Base-by-base conservation (phyloP, 2,113 vertebrate genomes). In the Marcusenius ussheri region DNA sequence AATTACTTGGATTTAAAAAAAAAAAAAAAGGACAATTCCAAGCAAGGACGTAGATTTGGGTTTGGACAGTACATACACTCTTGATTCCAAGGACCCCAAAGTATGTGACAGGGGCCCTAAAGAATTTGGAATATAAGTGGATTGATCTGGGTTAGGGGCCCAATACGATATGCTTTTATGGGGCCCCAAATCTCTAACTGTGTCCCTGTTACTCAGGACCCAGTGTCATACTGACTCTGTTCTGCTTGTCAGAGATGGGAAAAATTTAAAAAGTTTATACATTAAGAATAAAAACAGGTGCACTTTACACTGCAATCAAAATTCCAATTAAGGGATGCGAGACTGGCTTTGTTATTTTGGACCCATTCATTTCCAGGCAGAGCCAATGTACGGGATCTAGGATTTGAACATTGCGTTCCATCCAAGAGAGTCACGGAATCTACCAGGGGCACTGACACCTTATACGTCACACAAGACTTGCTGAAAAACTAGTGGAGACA, bases 401-500 rank as follows among this genome's bases (percentile, higher is more conserved):
- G 89, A 83, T 45, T 31, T 83, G 89, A 83, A 89, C 89, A 84
- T n/a, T 1, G n/a, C 19, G 89, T 89, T 51, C 77, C 9, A 6
- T 66, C 49, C 35, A 39, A 15, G 35, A 35, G 47, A 31, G 70
- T 3, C 66, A 10, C 66, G 24, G 9, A 51, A n/a, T 45, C 51
- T 56, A 39, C 50, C 74, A 11, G 24, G 77, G 77, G 27, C 77
- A 27, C 80, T 83, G 39, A 89, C 89, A 77, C 80, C 46, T 17
- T 27, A 77, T 50, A 50, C 88, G 49, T 77, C 46, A 13, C 35
- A 19, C 74, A 80, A 39, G 74, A 42, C 31, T 39, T 39, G 17
- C 74, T 80, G 35, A 80, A 42, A 42, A 42, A 42, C 74, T 80
- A 19, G 74, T 42, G 31, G 31, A 80, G n/a, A 70, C 62, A 70